These are phyloP conservation scores for Dione vanillae DNA, from an alignment of 2,888 invertebrate genomes.

Conservation along the genomic window DNA sequence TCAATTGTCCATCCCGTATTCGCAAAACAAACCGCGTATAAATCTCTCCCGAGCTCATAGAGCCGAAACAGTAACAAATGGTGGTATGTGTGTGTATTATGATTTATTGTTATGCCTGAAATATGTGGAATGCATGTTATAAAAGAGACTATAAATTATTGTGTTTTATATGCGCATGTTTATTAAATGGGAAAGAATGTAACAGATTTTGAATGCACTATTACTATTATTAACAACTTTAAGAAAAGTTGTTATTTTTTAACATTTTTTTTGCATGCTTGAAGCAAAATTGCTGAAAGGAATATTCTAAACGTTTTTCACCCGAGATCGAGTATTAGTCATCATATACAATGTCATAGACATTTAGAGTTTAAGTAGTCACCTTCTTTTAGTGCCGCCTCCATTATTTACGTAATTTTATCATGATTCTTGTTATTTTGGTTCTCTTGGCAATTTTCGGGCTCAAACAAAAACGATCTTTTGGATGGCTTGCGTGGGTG, in stretches of 20 bases:
- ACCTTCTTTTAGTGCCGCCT: too few relatives aligned
- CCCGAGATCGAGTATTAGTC: too few relatives aligned
- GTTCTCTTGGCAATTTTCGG: too few relatives aligned
- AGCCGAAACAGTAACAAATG: constrained; percentile 43
- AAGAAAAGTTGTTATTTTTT: neutral
- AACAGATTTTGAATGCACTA: neutral
- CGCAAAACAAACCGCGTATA: constrained; percentile 37
- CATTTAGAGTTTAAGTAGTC: too few relatives aligned
- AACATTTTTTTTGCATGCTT: too few relatives aligned
- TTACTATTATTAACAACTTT: neutral
- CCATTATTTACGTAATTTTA: too few relatives aligned
- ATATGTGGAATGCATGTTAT: constrained; percentile 40
- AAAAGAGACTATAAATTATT: constrained; percentile 34
- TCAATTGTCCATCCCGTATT: constrained; percentile 42
- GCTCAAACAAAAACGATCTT: too few relatives aligned
- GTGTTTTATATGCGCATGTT: constrained; percentile 14
- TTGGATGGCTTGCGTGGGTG: too few relatives aligned
- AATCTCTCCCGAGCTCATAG: constrained; percentile 37
- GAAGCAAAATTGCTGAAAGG: too few relatives aligned
- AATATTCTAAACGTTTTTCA: too few relatives aligned
- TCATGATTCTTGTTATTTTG: too few relatives aligned
- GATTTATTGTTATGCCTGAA: constrained; percentile 40
- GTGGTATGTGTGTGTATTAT: constrained; percentile 36
- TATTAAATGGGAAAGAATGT: constrained; percentile 10
- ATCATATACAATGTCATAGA: too few relatives aligned